phyloP scores from a whole-genome alignment of 2,113 vertebrate species.

The Perccottus glenii region DNA sequence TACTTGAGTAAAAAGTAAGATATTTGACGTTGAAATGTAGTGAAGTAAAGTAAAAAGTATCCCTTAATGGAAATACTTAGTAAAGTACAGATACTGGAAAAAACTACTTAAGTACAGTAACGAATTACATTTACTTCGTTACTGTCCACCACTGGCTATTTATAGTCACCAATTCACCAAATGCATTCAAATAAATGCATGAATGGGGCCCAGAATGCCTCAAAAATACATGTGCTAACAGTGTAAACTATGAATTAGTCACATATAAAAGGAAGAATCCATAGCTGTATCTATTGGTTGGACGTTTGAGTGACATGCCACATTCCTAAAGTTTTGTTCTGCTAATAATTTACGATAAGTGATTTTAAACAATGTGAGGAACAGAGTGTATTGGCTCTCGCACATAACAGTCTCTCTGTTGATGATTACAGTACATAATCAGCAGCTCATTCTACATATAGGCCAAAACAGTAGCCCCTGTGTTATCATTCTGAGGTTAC shows the following conservation, averaged over 20 bases:
- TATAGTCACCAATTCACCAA: too few relatives aligned
- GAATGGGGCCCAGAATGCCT: not conserved
- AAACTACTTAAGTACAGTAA: too few relatives aligned
- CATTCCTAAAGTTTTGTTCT: slow-evolving; percentile 17
- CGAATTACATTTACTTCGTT: too few relatives aligned
- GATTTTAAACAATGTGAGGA: not conserved
- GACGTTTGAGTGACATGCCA: not conserved
- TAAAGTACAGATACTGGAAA: too few relatives aligned
- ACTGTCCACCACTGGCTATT: too few relatives aligned
- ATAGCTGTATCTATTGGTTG: not conserved
- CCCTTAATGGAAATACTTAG: too few relatives aligned
- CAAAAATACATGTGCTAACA: not conserved
- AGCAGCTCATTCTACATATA: slow-evolving; percentile 17
- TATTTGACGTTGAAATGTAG: too few relatives aligned
- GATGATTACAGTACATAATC: slow-evolving; percentile 30
- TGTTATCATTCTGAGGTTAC: slow-evolving; percentile 34
- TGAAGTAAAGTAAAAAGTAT: too few relatives aligned
- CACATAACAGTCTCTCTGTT: slow-evolving; percentile 22
- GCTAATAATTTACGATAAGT: slow-evolving; percentile 1
- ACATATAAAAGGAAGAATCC: slow-evolving; percentile 3
- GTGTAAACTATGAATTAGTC: not conserved
- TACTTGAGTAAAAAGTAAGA: too few relatives aligned
- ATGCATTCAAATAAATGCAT: too few relatives aligned
- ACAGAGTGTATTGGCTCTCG: slow-evolving; percentile 3
- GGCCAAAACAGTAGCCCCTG: slow-evolving; percentile 26